Evolutionary conservation across 2,797 vertebrate species (phyloP), one percentile per base, ranked within the genome.

Genomic region (Sarcoramphus papa): DNA sequence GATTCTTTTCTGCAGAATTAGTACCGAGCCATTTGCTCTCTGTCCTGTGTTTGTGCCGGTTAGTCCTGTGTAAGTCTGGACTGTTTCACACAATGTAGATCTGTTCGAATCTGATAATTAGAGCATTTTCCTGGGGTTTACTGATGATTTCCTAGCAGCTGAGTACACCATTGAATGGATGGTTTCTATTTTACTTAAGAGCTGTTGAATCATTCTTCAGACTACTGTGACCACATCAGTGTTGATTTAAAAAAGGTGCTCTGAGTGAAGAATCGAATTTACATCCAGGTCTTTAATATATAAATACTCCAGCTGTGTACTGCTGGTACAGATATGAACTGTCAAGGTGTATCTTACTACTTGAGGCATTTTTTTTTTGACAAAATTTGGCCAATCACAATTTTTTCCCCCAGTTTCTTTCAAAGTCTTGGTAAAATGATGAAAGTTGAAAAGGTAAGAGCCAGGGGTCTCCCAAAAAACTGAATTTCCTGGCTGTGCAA

Each of bases 401-500:
- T 6, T 41, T 67, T 53, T 50, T 18, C 2, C 28, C 17, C 20
- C 12, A 18, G 22, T 65, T 73, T 78, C 10, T 70, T 75, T 74
- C 41, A 40, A 57, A 53, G 31, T 28, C n/a, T 16, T 43, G n/a
- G 48, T 51, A 81, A 57, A 70, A 82, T 53, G 5, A 40, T 45
- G 37, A 25, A 81, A 62, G 10, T 7, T 41, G 22, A 60, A 86
- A 70, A 70, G 10, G 12, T 6, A 64, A 59, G 14, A 85, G 24
- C 21, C 21, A 23, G 8, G 3, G 7, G 0, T 53, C 6, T 84
- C 54, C 28, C 31, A 1, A 8, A n/a, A 41, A 18, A 4, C 2
- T 20, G 3, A 8, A 31, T 79, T 85, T 83, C 16, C 73, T 83
- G 5, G 5, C 21, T 60, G 19, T 30, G 1, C 11, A 47, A 83